These are phyloP conservation scores for Diarsia brunnea DNA, from an alignment of 2,888 invertebrate genomes.

Conservation along the genomic window DNA sequence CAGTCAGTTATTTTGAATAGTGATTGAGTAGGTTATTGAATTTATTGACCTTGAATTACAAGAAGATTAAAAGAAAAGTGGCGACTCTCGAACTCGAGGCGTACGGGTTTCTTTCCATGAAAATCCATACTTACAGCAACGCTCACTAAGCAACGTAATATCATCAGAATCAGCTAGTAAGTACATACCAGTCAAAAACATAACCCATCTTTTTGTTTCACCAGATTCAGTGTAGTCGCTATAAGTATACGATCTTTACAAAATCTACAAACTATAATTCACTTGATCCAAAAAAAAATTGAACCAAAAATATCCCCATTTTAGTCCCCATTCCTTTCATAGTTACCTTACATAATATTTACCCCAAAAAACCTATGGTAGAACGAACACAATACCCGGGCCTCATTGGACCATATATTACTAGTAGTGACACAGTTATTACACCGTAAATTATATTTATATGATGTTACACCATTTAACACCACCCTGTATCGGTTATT, in stretches of 20 bases:
- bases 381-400: constrained; percentile 45
- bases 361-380: constrained; percentile 34
- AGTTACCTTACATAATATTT: constrained; percentile 36
- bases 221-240: not conserved
- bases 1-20: not conserved
- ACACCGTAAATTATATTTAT: constrained; percentile 68
- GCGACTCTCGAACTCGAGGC: too few relatives aligned
- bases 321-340: not conserved
- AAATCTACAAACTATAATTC: not conserved
- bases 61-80: not conserved
- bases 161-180: too few relatives aligned
- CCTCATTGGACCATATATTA: constrained; percentile 59
- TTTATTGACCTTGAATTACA: not conserved
- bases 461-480: constrained; percentile 67
- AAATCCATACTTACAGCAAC: too few relatives aligned
- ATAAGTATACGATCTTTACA: not conserved
- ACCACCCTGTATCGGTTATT: constrained; percentile 48
- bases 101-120: too few relatives aligned
- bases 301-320: not conserved
- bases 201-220: too few relatives aligned
- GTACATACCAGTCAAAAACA: too few relatives aligned
- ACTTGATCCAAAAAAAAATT: not conserved
- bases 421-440: constrained; percentile 58
- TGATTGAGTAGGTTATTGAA: not conserved
- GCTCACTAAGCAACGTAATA: too few relatives aligned